Evolutionary conservation across 2,888 invertebrate species (phyloP).

Genomic region (Dryococelus australis): DNA sequence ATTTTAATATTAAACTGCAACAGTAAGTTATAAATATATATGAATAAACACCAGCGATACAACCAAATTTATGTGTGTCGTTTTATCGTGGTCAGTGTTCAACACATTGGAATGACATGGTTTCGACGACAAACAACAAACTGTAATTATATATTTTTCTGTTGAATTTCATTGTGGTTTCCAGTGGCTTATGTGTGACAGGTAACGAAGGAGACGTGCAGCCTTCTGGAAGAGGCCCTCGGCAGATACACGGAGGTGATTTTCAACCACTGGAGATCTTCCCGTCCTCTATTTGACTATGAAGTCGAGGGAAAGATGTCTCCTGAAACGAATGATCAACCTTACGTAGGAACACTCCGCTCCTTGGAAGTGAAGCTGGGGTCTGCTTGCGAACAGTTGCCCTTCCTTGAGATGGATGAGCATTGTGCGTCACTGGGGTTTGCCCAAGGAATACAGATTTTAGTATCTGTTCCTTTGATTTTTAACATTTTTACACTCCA

Average conservation of each 20-base stretch:
- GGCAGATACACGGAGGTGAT: constrained; percentile 63
- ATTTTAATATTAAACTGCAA: no score
- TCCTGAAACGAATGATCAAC: constrained; percentile 49
- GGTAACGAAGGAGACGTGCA: constrained; percentile 61
- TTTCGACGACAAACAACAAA: no score
- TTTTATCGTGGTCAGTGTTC: no score
- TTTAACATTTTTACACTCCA: no score
- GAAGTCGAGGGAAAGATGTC: constrained; percentile 32
- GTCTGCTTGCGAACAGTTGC: constrained; percentile 70
- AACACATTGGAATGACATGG: no score
- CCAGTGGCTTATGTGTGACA: constrained; percentile 46
- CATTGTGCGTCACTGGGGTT: constrained; percentile 52
- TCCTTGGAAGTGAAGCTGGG: constrained; percentile 66
- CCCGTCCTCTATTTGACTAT: constrained; percentile 37
- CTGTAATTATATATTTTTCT: no score
- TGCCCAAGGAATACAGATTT: no score
- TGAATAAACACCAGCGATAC: no score
- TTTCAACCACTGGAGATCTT: constrained; percentile 32
- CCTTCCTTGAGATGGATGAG: constrained; percentile 77
- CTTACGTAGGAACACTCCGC: constrained; percentile 58
- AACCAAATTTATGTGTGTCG: no score
- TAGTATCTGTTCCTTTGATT: no score
- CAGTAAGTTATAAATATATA: no score
- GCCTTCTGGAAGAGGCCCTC: constrained; percentile 65
- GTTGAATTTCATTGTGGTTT: no score